Percentiles rank a stretch among this genome's conserved stretches.
Evolutionary conservation across 2,888 invertebrate species (phyloP).

Genomic region (Hemaris fuciformis): DNA sequence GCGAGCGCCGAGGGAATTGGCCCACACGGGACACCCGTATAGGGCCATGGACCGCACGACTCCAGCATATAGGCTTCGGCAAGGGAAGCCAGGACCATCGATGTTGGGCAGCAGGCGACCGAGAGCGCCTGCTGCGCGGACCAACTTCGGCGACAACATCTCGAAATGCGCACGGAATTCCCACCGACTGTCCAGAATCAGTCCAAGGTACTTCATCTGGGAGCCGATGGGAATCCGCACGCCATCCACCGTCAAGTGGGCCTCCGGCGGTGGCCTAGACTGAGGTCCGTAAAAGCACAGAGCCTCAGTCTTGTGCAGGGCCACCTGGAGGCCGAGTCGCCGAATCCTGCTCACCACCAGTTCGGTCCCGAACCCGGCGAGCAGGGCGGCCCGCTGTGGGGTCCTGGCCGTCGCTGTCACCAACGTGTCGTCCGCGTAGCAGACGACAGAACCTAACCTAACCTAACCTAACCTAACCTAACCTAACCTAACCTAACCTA

Average conservation of each 20-base stretch:
- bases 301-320: too few relatives aligned
- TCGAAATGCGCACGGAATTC: not conserved
- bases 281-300: too few relatives aligned
- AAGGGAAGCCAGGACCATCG: not conserved
- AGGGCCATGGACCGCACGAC: not conserved
- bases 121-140: too few relatives aligned
- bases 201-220: not conserved
- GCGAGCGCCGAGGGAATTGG: not conserved
- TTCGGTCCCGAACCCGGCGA: too few relatives aligned
- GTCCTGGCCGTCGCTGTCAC: too few relatives aligned
- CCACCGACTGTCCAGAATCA: not conserved
- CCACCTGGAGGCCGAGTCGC: too few relatives aligned
- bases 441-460: too few relatives aligned
- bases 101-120: not conserved
- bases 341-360: too few relatives aligned
- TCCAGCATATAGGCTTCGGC: not conserved
- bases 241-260: too few relatives aligned
- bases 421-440: too few relatives aligned
- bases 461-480: slow-evolving; percentile 28
- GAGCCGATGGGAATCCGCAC: not conserved
- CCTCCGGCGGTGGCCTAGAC: too few relatives aligned
- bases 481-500: slow-evolving; percentile 25
- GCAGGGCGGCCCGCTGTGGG: too few relatives aligned
- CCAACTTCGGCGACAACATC: not conserved
- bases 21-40: not conserved